These are phyloP conservation scores for Vulpes vulpes DNA, from an alignment of 2,113 vertebrate species.

Conservation along the genomic window DNA sequence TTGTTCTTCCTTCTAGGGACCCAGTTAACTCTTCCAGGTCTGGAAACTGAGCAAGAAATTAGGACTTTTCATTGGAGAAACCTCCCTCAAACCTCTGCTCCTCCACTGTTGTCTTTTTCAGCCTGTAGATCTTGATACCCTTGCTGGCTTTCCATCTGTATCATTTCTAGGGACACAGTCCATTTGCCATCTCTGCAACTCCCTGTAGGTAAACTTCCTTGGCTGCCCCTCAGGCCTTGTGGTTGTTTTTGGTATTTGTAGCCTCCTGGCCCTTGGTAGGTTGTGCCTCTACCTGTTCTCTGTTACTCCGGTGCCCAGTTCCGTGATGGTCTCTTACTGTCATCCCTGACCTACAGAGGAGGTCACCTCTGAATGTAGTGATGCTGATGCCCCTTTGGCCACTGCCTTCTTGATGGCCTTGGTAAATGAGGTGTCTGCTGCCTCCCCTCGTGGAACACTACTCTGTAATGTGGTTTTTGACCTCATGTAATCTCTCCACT, in stretches of 20 bases:
- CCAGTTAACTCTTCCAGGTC: neutral
- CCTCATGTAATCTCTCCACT: neutral
- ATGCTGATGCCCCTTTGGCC: neutral
- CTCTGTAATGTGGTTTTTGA: neutral
- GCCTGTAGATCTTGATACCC: neutral
- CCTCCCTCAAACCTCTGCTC: neutral
- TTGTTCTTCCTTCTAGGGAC: neutral
- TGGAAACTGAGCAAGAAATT: slow-evolving; percentile 40
- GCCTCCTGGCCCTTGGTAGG: neutral
- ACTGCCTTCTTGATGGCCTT: neutral
- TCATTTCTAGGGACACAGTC: neutral
- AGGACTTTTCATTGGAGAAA: neutral
- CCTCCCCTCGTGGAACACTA: neutral
- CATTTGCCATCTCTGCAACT: neutral
- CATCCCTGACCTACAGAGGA: neutral
- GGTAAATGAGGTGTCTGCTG: neutral
- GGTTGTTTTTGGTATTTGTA: neutral
- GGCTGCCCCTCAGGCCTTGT: neutral
- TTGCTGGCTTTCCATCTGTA: neutral
- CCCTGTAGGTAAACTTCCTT: neutral
- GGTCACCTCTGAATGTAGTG: neutral
- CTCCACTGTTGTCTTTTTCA: neutral
- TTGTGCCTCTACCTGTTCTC: neutral
- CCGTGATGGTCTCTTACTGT: neutral
- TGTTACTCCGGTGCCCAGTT: neutral